Percentiles rank a stretch among this genome's conserved stretches.
These are phyloP conservation scores for Hippocampus comes DNA, from an alignment of 2,113 vertebrate species.

Conservation along the genomic window DNA sequence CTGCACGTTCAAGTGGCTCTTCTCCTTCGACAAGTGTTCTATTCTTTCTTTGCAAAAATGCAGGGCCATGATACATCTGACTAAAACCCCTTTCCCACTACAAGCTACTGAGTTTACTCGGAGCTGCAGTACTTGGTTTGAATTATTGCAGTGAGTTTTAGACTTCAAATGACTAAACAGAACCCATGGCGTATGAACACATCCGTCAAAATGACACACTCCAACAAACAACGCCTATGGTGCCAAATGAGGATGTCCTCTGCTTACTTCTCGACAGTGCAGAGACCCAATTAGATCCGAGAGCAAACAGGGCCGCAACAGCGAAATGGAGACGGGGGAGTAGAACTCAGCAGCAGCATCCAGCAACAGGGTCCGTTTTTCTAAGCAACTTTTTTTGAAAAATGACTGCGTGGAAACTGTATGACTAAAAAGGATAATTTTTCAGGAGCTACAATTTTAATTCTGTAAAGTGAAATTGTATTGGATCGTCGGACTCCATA, in stretches of 20 bases:
- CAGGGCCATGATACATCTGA: conserved; percentile 14
- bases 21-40: conserved; percentile 21
- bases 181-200: neutral
- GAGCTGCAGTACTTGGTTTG: neutral
- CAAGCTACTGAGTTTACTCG: neutral
- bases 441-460: no score
- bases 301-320: neutral
- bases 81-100: neutral
- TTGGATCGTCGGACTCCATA: no score
- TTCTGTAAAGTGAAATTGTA: no score
- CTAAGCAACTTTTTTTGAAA: no score
- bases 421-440: no score
- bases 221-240: no score
- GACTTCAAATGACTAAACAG: neutral
- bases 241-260: no score
- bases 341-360: no score
- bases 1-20: conserved; percentile 39
- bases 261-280: no score
- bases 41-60: conserved; percentile 28
- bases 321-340: neutral
- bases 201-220: neutral
- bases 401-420: no score
- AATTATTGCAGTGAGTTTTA: neutral
- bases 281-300: neutral
- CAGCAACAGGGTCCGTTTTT: no score